A percentile compares a stretch with the other conserved stretches of the same genome.
These are phyloP conservation scores for Myodes glareolus DNA, from an alignment of 2,113 vertebrate species.

Conservation along the genomic window DNA sequence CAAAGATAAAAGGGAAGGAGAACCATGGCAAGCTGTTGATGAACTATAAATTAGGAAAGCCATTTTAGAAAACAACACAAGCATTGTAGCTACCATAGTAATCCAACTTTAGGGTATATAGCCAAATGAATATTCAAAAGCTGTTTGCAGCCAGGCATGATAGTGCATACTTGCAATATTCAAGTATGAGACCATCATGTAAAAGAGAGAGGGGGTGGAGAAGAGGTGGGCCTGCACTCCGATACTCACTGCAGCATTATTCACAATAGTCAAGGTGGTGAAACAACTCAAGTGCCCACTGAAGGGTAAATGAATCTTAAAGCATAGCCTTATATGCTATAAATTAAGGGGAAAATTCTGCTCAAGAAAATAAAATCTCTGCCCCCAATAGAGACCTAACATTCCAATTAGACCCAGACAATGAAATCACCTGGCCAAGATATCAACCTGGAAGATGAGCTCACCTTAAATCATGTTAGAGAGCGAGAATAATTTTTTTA, in stretches of 20 bases:
- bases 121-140: background rate
- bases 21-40: background rate
- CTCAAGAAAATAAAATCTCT: background rate
- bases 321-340: background rate
- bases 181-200: background rate
- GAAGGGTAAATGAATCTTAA: background rate
- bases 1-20: conserved; percentile 2
- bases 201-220: background rate
- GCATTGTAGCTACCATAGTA: background rate
- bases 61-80: conserved; percentile 6
- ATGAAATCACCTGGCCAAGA: background rate
- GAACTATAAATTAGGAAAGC: background rate
- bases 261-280: background rate
- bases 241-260: background rate
- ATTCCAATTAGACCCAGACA: background rate
- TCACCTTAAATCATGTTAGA: background rate
- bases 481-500: background rate
- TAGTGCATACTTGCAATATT: background rate
- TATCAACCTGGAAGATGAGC: background rate
- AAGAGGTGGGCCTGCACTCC: background rate
- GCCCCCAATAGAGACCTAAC: background rate
- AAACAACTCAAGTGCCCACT: background rate
- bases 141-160: background rate
- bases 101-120: background rate
- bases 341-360: background rate